Evolutionary conservation across 2,888 invertebrate genomes (phyloP), one percentile per base, ranked within the genome.

Genomic region (Limnephilus lunatus): DNA sequence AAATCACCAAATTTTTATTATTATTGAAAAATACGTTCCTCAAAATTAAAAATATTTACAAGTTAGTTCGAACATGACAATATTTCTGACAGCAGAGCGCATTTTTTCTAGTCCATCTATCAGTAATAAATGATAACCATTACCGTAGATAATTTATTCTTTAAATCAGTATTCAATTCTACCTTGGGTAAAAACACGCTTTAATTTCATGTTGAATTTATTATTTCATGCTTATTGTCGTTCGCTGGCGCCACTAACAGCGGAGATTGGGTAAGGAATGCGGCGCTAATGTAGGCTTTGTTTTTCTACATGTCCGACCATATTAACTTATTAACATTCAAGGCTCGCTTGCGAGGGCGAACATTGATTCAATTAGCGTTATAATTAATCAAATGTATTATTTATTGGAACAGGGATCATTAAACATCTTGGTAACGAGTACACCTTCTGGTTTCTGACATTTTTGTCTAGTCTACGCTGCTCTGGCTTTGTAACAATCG

Each of bases 191-290:
- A 80, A 80, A 89, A 89, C 81, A 80, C 5, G 81, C 19, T 89
- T 35, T 89, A 80, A 81, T 80, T 86, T 83, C 35, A 35, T 83
- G 25, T 83, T 35, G 83, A 83, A 87, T 48, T 86, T 48, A 85
- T 32, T 48, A 48, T 87, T 85, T 85, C 11, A 39, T 19, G 9
- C 19, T 19, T 31, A 53, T 68, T 12, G 48, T 48, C 15, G 48
- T 48, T 31, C 2, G 53, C 30, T 89, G 91, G 92, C 92, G 92
- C 92, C 92, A 82, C 86, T 88, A 91, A 91, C 80, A 85, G 85
- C 81, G 83, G 85, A 91, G 91, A 53, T 85, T 39, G 35, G 85
- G 91, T 91, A 92, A 91, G 91, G 92, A 92, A 92, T 92, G 92
- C 85, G 48, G 91, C 32, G 32, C 88, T n/a, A 89, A 89, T 89